Conservation (phyloP, 2,888 invertebrate genomes). For the Elysia crispata region DNA sequence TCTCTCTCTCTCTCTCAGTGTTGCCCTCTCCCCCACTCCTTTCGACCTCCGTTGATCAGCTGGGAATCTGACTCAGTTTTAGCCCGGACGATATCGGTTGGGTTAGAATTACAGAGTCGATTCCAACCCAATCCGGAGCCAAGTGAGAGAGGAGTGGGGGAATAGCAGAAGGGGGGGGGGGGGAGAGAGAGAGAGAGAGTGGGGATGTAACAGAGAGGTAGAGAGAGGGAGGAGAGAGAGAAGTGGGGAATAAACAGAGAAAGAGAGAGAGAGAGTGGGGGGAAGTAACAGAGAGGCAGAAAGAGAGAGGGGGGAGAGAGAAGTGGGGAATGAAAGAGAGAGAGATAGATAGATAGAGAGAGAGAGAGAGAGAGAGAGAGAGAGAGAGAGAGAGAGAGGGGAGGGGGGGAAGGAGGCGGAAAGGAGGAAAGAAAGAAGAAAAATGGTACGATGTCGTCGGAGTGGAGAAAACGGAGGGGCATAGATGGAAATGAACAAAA, state of each 20-base stretch:
- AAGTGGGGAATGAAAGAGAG: not conserved
- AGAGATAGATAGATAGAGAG: not conserved
- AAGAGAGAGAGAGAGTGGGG: not conserved
- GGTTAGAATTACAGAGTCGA: no score
- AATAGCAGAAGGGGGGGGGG: not conserved
- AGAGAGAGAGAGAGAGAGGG: not conserved
- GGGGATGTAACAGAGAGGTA: not conserved
- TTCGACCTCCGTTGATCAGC: not conserved
- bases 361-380: not conserved
- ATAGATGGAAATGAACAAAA: not conserved
- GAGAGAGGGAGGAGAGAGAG: not conserved
- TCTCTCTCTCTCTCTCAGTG: conserved; percentile 5
- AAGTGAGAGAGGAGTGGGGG: not conserved
- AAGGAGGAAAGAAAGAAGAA: not conserved
- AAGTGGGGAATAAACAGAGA: not conserved
- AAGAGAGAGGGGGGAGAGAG: not conserved
- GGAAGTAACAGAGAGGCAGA: not conserved
- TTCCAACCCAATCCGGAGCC: no score
- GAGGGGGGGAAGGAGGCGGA: not conserved
- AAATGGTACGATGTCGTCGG: no score
- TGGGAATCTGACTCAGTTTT: no score
- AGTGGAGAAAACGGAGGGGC: no score
- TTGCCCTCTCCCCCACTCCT: not conserved
- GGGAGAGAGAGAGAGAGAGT: not conserved
- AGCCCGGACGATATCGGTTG: no score